phyloP scores from a whole-genome alignment of 2,113 vertebrate genomes.

The Pagrus major region DNA sequence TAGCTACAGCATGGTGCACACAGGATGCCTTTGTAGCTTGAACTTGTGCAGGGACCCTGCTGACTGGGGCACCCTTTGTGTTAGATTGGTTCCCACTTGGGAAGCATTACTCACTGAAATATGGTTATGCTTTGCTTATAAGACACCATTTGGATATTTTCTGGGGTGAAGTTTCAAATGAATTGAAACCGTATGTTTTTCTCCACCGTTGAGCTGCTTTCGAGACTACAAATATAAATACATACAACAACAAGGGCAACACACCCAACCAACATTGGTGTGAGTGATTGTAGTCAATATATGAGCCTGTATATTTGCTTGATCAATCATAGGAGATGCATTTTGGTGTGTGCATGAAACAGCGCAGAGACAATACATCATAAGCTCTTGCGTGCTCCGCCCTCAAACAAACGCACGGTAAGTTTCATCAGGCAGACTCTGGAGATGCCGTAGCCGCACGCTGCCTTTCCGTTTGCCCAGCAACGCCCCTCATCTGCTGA shows the following conservation, averaged over 20 bases:
- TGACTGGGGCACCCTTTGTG: constrained; percentile 77
- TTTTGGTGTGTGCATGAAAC: constrained; percentile 53
- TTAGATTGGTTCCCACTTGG: constrained; percentile 80
- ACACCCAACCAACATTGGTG: constrained; percentile 5
- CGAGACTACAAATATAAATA: constrained; percentile 7
- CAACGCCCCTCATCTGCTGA: constrained; percentile 73
- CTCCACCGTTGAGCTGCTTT: constrained; percentile 9
- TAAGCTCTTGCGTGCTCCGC: constrained; percentile 52
- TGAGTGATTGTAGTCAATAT: constrained; percentile 53
- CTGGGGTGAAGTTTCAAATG: constrained; percentile 10
- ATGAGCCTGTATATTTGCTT: constrained; percentile 52
- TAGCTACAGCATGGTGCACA: constrained; percentile 73
- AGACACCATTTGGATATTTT: constrained; percentile 51
- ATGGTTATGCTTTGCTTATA: constrained; percentile 74
- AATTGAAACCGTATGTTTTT: constrained; percentile 7
- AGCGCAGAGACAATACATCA: constrained; percentile 70
- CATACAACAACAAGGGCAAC: constrained; percentile 50
- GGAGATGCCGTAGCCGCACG: constrained; percentile 13
- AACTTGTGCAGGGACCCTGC: constrained; percentile 71
- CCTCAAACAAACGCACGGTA: constrained; percentile 43
- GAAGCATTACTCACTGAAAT: constrained; percentile 77
- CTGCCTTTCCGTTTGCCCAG: constrained; percentile 39
- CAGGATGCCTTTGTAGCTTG: constrained; percentile 74
- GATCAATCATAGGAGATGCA: constrained; percentile 61
- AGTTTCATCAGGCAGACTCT: constrained; percentile 72